Percentiles rank a stretch among this genome's conserved stretches.
Evolutionary conservation across 2,888 invertebrate species (phyloP).

Genomic region (Sylvicola fuscatus): DNA sequence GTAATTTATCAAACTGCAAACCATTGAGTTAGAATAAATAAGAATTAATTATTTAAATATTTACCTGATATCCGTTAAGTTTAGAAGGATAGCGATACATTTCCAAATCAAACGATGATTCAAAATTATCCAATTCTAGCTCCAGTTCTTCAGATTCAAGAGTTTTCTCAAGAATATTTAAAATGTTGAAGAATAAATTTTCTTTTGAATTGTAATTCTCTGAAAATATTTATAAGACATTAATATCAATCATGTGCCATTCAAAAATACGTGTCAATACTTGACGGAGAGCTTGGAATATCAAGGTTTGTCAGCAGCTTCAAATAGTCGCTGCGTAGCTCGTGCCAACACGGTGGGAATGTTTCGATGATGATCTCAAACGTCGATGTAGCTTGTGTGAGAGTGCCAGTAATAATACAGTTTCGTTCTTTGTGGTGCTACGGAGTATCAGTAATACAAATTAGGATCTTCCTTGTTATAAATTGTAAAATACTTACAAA

Average conservation of each 20-base stretch:
- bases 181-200: constrained; percentile 11
- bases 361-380: constrained; percentile 15
- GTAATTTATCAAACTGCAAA: constrained; percentile 10
- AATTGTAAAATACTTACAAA: constrained; percentile 18
- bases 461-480: too few relatives aligned
- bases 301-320: constrained; percentile 10
- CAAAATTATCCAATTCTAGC: too few relatives aligned
- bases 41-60: neutral
- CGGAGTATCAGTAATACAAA: too few relatives aligned
- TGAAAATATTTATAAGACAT: constrained; percentile 6
- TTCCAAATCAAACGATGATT: too few relatives aligned
- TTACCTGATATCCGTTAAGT: too few relatives aligned
- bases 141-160: constrained; percentile 8
- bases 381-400: constrained; percentile 13
- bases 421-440: too few relatives aligned
- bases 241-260: too few relatives aligned
- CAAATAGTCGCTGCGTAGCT: constrained; percentile 15
- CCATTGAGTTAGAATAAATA: too few relatives aligned
- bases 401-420: neutral
- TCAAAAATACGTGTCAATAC: too few relatives aligned
- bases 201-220: constrained; percentile 9
- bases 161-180: constrained; percentile 14
- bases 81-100: too few relatives aligned
- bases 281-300: too few relatives aligned
- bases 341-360: constrained; percentile 23